These are phyloP conservation scores for Eupleurogrammus muticus DNA, from an alignment of 2,797 vertebrate species.

Conservation along the genomic window DNA sequence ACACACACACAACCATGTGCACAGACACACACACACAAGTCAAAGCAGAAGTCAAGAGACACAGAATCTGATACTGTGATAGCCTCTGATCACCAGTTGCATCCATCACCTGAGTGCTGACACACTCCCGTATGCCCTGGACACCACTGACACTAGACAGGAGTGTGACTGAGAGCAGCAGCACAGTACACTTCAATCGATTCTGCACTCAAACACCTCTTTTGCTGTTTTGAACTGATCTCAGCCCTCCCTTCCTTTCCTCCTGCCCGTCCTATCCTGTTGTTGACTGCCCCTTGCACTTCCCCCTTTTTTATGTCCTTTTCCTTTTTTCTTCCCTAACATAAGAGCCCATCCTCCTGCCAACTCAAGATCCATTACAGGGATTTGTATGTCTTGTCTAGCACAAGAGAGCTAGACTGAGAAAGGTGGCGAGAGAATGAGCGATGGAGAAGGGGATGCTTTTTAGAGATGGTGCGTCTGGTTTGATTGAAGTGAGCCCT, in stretches of 20 bases:
- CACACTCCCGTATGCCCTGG: slow-evolving; percentile 30
- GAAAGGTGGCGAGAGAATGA: neutral
- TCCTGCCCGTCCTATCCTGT: slow-evolving; percentile 4
- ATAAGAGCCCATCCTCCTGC: slow-evolving; percentile 14
- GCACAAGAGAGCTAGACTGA: slow-evolving; percentile 2
- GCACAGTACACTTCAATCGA: slow-evolving; percentile 31
- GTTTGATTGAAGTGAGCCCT: slow-evolving; percentile 55
- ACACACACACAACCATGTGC: neutral
- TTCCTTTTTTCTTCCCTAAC: neutral
- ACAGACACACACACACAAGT: neutral
- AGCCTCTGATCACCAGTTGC: slow-evolving; percentile 44
- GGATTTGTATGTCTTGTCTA: slow-evolving; percentile 18
- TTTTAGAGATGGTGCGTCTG: slow-evolving; percentile 5
- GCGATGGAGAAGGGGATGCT: neutral
- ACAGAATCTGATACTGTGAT: slow-evolving; percentile 31
- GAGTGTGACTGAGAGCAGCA: slow-evolving; percentile 45
- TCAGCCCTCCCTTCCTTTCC: slow-evolving; percentile 4
- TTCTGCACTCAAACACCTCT: slow-evolving; percentile 33
- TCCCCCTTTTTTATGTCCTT: neutral
- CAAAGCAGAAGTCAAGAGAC: neutral
- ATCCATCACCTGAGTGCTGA: slow-evolving; percentile 29
- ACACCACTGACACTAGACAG: slow-evolving; percentile 9
- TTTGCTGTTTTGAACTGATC: slow-evolving; percentile 29
- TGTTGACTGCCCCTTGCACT: neutral
- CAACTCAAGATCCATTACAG: slow-evolving; percentile 6